A percentile compares a stretch with the other conserved stretches of the same genome.
Conservation (phyloP, 2,888 invertebrate genomes). For the Halocaridina rubra region DNA sequence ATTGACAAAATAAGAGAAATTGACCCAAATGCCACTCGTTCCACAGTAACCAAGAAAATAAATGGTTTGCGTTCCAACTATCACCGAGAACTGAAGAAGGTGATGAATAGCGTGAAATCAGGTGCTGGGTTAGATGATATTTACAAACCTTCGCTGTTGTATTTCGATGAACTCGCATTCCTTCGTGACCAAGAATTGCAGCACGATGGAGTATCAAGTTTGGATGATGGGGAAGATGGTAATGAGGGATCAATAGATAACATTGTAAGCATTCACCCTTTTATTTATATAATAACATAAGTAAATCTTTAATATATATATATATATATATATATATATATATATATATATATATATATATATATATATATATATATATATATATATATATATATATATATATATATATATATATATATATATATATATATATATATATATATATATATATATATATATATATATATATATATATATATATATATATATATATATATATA, state of each 20-base stretch:
- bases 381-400: slow-evolving; percentile 10
- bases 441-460: neutral
- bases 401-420: slow-evolving; percentile 21
- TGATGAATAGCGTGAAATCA: too few relatives aligned
- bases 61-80: neutral
- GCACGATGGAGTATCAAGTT: neutral
- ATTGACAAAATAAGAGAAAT: slow-evolving; percentile 62
- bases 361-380: slow-evolving; percentile 8
- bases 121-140: too few relatives aligned
- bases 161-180: neutral
- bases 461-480: slow-evolving; percentile 8
- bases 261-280: neutral
- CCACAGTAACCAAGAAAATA: slow-evolving; percentile 7
- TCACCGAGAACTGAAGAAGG: too few relatives aligned
- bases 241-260: too few relatives aligned
- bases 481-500: slow-evolving; percentile 4
- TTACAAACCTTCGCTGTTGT: neutral
- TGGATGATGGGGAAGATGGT: slow-evolving; percentile 5
- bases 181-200: neutral
- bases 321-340: slow-evolving; percentile 8
- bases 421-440: neutral
- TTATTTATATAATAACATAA: neutral
- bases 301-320: neutral
- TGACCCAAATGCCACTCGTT: slow-evolving; percentile 62
- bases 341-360: neutral